These are phyloP conservation scores for Epinephelus malabaricus DNA, from an alignment of 2,797 vertebrate species.

Conservation along the genomic window DNA sequence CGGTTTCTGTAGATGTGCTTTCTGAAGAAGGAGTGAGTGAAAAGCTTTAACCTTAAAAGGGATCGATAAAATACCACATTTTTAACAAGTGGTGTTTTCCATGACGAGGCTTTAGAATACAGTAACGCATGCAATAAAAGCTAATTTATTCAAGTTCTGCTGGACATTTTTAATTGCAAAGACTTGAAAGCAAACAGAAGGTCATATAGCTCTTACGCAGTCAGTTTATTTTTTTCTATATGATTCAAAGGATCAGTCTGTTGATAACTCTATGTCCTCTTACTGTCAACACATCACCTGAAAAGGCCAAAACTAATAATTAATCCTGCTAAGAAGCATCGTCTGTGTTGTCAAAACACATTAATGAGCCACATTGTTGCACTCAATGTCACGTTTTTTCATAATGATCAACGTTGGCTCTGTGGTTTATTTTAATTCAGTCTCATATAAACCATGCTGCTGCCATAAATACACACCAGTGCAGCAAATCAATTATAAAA, in stretches of 20 bases:
- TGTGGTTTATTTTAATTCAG: no score
- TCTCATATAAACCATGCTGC: background rate
- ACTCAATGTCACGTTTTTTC: background rate
- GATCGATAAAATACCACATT: background rate
- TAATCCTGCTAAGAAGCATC: background rate
- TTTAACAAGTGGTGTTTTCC: background rate
- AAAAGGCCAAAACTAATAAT: conserved; percentile 7
- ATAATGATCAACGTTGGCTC: background rate
- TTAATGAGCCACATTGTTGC: background rate
- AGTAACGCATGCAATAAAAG: background rate
- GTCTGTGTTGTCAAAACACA: background rate
- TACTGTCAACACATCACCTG: background rate
- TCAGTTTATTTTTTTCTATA: background rate
- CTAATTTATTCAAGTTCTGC: background rate
- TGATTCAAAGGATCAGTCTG: background rate
- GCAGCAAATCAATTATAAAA: background rate
- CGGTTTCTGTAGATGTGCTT: background rate
- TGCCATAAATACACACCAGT: background rate
- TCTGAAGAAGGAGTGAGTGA: background rate
- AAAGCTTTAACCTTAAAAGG: background rate
- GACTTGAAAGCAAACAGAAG: background rate
- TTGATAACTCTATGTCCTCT: background rate
- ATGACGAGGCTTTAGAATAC: background rate
- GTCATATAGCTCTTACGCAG: background rate
- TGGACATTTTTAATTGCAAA: background rate